Evolutionary conservation across 2,113 vertebrate species (phyloP), one percentile per base, ranked within the genome.

Genomic region (Poeciliopsis turrubarensis): DNA sequence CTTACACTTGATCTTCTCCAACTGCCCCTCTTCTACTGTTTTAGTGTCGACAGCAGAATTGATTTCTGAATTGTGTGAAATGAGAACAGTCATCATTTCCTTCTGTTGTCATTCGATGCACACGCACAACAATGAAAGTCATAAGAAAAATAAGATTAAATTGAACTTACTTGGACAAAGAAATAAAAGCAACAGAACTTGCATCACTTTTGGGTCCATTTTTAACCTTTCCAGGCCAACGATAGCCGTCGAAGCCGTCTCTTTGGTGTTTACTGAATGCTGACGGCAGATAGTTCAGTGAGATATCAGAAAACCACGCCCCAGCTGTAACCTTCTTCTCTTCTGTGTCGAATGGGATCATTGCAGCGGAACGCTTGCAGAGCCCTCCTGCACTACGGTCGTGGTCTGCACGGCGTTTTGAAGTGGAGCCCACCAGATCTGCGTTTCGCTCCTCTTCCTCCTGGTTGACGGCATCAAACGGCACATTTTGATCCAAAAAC

Each of bases 361-460:
- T 88, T 93, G 92, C 93, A 92, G 72, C 57, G 0, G 44, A 80
- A 68, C n/a, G 3, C 32, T 60, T 90, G 92, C 92, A 93, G 71
- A 89, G 76, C 32, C 68, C 79, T 79, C 51, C 68, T 92, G 91
- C 92, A 91, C 61, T 77, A 30, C 1, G 0, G 47, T 82, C 63
- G 84, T 83, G 90, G 85, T 90, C 90, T 91, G 86, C 78, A 62
- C 26, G 19, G 12, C 39, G 32, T 84, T 86, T 88, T 85, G 77
- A 85, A 89, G 79, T 78, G 14, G 63, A 89, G 79, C 89, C 85
- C 84, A 80, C 90, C 90, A 75, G 39, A 89, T 80, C 66, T 85
- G 67, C 71, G 47, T 44, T 9, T 25, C 3, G 61, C 81, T 51
- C 31, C 54, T 57, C 64, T 60, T n/a, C 25, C 44, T 79, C 72